Evolutionary conservation across 2,113 vertebrate genomes (phyloP), one percentile per base, ranked within the genome.

Genomic region (Camarhynchus parvulus): DNA sequence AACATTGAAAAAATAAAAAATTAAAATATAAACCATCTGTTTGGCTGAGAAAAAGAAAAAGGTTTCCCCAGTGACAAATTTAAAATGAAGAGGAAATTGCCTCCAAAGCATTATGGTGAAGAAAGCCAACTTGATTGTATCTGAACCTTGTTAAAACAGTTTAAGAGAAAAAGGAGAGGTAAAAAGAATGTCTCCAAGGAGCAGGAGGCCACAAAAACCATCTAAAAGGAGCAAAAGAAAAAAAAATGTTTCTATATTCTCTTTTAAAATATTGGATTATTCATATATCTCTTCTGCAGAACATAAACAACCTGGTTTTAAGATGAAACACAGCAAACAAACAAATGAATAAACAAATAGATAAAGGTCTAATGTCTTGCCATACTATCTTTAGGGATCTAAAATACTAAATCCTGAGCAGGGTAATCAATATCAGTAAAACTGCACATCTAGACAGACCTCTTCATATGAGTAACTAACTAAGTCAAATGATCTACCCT

Each of bases 31-130:
- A 97, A 94, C 35, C 97, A 98, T 89, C 96, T 98, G 97, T 97
- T 98, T 98, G 97, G 97, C 96, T 95, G 79, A 87, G 72, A 95
- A 61, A 50, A 97, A 95, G 56, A 87, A 95, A 95, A 97, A 96
- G 12, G 3, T 87, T 97, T 98, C 97, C 93, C 97, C 25, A 50
- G 61, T 96, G 97, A 97, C 91, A 97, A 96, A 97, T 98, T 96
- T 97, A 97, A 90, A 98, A 96, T 94, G 41, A 96, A 92, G 90
- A 95, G 94, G 92, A 98, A 98, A 98, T 97, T 96, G 68, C 56
- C 42, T 97, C 95, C 95, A 97, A 95, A 95, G n/a, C 68, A 82
- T 91, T 91, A 70, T 83, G 87, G 70, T 82, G 42, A 90, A 96
- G 83, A 89, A 82, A 96, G 78, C 90, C 87, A 97, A 92, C 30